A percentile compares a stretch with the other conserved stretches of the same genome.
phyloP scores from a whole-genome alignment of 2,888 invertebrate species.

The Serrognathus titanus region DNA sequence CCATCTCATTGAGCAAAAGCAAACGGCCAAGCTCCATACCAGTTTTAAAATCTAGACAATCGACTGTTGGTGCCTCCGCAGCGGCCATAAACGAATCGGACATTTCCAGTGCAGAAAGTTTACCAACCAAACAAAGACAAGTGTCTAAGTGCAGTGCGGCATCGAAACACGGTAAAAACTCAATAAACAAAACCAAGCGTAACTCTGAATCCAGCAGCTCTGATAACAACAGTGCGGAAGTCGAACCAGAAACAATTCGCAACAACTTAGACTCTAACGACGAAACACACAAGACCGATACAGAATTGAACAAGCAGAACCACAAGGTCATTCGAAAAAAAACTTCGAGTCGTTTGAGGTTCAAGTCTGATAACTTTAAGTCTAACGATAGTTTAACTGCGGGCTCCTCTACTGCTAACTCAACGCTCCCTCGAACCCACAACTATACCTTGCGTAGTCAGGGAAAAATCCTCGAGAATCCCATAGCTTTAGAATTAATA shows the following conservation, averaged over 20 bases:
- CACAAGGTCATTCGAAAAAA: conserved; percentile 12
- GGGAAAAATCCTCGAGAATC: conserved; percentile 32
- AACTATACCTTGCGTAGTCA: conserved; percentile 50
- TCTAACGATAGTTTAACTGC: conserved; percentile 1
- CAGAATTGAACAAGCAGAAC: conserved; percentile 12
- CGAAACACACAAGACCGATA: conserved; percentile 8
- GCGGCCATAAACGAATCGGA: conserved; percentile 15
- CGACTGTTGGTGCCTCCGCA: conserved; percentile 17
- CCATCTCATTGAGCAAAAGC: conserved; percentile 17
- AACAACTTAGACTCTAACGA: neutral
- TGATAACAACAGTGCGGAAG: conserved; percentile 1
- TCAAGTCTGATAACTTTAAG: conserved; percentile 9
- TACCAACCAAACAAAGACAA: conserved; percentile 15
- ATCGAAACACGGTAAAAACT: conserved; percentile 8
- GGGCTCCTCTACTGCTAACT: conserved; percentile 3
- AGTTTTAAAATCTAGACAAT: conserved; percentile 20
- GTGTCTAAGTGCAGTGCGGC: conserved; percentile 3
- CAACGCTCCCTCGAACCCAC: conserved; percentile 25
- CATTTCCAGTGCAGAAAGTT: conserved; percentile 16
- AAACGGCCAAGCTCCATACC: conserved; percentile 14
- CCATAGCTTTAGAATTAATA: conserved; percentile 16
- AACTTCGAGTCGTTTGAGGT: conserved; percentile 10
- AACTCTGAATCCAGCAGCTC: conserved; percentile 3
- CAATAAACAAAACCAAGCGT: conserved; percentile 4
- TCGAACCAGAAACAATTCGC: neutral